phyloP scores from a whole-genome alignment of 2,888 invertebrate species.

The Hydraecia micacea region DNA sequence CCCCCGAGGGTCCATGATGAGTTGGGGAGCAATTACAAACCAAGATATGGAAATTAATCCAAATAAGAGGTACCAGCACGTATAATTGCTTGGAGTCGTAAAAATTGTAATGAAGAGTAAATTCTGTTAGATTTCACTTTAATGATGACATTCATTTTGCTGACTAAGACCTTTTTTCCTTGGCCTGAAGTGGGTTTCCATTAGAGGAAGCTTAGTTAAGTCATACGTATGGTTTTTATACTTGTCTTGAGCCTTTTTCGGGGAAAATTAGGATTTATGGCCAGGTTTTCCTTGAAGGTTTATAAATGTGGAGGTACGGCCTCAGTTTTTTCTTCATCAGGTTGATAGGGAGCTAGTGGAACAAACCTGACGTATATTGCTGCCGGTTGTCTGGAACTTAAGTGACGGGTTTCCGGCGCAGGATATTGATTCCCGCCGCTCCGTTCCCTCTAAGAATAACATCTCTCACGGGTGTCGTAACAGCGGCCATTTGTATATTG shows the following conservation, averaged over 20 bases:
- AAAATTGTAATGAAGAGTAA: constrained; percentile 54
- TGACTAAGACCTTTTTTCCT: constrained; percentile 27
- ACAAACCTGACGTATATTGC: constrained; percentile 42
- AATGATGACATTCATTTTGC: constrained; percentile 55
- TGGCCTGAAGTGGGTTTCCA: constrained; percentile 27
- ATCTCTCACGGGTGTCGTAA: constrained; percentile 41
- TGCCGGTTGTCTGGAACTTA: constrained; percentile 33
- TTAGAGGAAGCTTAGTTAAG: constrained; percentile 29
- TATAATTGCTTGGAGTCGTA: constrained; percentile 38
- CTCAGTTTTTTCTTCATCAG: constrained; percentile 51
- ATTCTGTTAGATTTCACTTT: constrained; percentile 42
- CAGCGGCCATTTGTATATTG: constrained; percentile 56
- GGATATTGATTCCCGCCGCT: constrained; percentile 49
- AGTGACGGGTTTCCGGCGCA: constrained; percentile 41
- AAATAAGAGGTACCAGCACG: constrained; percentile 36
- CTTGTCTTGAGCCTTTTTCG: constrained; percentile 47
- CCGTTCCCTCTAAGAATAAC: constrained; percentile 29
- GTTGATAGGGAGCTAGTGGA: constrained; percentile 23
- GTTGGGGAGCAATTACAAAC: constrained; percentile 50
- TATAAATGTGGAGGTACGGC: constrained; percentile 45
- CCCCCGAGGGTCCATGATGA: constrained; percentile 22
- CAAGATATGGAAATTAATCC: constrained; percentile 60
- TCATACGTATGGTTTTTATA: constrained; percentile 62
- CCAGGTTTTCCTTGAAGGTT: constrained; percentile 37
- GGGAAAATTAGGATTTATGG: constrained; percentile 60